Base-by-base conservation (phyloP, 2,797 vertebrate species). In the Peromyscus attwateri region DNA sequence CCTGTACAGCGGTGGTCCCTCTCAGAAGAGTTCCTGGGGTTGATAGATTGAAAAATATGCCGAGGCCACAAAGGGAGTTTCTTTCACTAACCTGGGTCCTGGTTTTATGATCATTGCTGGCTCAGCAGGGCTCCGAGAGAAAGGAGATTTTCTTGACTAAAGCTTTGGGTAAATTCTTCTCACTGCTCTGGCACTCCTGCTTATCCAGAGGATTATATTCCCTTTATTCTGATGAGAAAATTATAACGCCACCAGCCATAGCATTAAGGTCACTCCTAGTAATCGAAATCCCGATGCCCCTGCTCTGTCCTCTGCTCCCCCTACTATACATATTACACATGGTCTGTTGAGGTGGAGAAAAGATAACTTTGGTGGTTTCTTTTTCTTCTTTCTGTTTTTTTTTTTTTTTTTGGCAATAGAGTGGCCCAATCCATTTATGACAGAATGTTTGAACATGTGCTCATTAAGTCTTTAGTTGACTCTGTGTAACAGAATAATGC, bases 401-500 rank as follows among this genome's bases (percentile, higher is more conserved):
- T 9, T 60, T 52, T 52, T 52, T 14, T 14, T 52, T 52, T 14
- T 14, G 49, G 87, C 83, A 87, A 37, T 60, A 77, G 91, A 80
- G 40, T 91, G 79, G 87, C 52, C 84, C 95, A 88, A 92, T 93
- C 43, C 84, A 88, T 34, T 73, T 82, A 57, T 52, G 55, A 94
- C 68, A 71, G 80, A 91, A 73, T 91, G 94, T 92, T 92, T 75
- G 68, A 87, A 91, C 75, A 57, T 73, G 89, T 79, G 89, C 55
- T 92, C 77, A 43, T 75, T 87, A 73, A 76, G 23, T 60, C 87
- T 89, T 84, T 12, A 55, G 70, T 40, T 93, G 87, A 93, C 40
- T 93, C 49, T 27, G 79, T 83, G 40, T 90, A 71, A 91, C 21
- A 81, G 80, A 92, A 92, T 89, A 91, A 49, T 37, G 43, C 21